phyloP scores from a whole-genome alignment of 2,888 invertebrate species.

The Meteorus colon region DNA sequence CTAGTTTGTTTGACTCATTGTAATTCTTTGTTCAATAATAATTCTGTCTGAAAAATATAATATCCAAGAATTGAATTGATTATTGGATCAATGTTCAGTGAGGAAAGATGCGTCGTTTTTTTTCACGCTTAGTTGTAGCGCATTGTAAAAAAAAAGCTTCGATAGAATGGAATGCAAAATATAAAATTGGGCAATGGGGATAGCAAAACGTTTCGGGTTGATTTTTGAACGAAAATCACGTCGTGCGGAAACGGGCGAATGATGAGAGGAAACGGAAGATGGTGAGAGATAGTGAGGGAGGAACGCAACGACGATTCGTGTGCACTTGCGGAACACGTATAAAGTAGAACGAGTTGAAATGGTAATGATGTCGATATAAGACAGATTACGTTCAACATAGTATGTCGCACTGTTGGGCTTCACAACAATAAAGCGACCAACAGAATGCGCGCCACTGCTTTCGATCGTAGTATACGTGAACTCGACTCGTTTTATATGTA shows the following conservation, averaged over 20 bases:
- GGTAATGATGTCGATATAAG: slow-evolving; percentile 26
- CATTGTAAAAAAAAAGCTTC: no score
- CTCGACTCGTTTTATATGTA: neutral
- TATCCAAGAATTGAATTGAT: no score
- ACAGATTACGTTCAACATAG: slow-evolving; percentile 17
- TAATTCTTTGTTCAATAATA: no score
- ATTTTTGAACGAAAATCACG: slow-evolving; percentile 47
- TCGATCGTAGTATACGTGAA: slow-evolving; percentile 12
- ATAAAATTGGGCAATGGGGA: slow-evolving; percentile 21
- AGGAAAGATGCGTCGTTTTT: no score
- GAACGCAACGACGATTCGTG: slow-evolving; percentile 1
- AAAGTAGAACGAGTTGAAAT: slow-evolving; percentile 26
- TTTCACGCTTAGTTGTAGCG: no score
- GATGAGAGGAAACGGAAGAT: neutral
- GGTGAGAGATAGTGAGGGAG: neutral
- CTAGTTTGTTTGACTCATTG: no score
- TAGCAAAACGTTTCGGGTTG: neutral
- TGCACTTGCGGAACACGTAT: slow-evolving; percentile 23
- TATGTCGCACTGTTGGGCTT: slow-evolving; percentile 18
- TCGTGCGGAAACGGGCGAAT: slow-evolving; percentile 36
- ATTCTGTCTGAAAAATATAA: no score
- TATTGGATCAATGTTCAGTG: no score
- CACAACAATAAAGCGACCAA: slow-evolving; percentile 13
- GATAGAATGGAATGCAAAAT: slow-evolving; percentile 16
- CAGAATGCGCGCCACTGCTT: slow-evolving; percentile 23